Evolutionary conservation across 1,140 invertebrate genomes (phyloP), one percentile per base, ranked within the genome.

Genomic region (Harlomillsia oculata): DNA sequence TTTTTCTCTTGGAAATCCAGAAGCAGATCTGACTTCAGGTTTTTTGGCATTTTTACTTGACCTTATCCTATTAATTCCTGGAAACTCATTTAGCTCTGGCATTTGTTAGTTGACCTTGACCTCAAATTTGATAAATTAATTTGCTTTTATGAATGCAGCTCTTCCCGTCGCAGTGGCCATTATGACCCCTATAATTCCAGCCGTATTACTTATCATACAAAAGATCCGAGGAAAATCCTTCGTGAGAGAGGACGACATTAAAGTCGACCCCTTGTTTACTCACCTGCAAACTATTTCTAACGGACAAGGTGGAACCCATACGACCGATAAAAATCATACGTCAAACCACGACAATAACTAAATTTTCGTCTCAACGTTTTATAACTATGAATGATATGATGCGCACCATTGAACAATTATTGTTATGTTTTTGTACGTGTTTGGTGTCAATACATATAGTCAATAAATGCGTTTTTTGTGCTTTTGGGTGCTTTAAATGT

Each of bases 141-240:
- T 70, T 76, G n/a, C n/a, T n/a, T n/a, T n/a, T n/a, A n/a, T n/a
- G n/a, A n/a, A n/a, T n/a, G 59, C 66, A 78, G 85, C 89, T 60
- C 77, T 89, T 45, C 92, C 91, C 11, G 87, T 96, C 0, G 80
- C 88, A 3, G 83, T 87, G 25, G 89, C 91, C 14, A 83, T 92
- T 29, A 92, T 97, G 84, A 97, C 92, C 1, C 93, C 93, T 18
- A 66, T 96, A 25, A 91, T 93, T 0, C 75, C 96, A 60, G 52
- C 75, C 16, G 36, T 72, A 16, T 61, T 69, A n/a, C 14, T 65
- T 1, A n/a, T 62, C 3, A 34, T 39, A 29, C 63, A 62, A 46
- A 62, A 54, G 25, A 28, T 49, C 0, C 32, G 43, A 18, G 44
- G 54, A 1, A 16, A 49, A 26, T 36, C 30, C 16, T 25, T 30